phyloP scores from a whole-genome alignment of 1,140 invertebrate genomes.

The Amyelois transitella region DNA sequence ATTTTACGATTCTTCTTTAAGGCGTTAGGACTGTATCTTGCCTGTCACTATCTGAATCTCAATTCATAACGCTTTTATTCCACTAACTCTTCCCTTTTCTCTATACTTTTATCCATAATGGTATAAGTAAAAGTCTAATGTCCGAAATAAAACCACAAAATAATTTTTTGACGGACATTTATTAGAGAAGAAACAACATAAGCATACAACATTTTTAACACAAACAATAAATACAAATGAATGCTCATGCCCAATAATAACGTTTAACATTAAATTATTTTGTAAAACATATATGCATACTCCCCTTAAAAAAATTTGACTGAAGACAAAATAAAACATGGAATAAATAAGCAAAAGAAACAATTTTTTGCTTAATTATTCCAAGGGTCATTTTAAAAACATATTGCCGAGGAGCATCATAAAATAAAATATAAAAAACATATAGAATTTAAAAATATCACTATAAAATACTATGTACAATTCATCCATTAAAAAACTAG shows the following conservation, averaged over 20 bases:
- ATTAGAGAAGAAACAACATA: not conserved
- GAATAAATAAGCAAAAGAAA: not conserved
- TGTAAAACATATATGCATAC: not conserved
- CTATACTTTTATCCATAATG: too few relatives aligned
- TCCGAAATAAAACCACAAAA: not conserved
- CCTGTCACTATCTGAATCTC: too few relatives aligned
- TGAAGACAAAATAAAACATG: not conserved
- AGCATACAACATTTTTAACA: not conserved
- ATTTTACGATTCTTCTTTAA: too few relatives aligned
- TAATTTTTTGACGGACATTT: not conserved
- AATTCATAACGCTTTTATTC: too few relatives aligned
- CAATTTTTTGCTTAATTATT: too few relatives aligned
- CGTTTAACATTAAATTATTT: not conserved
- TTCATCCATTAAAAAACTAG: not conserved
- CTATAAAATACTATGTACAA: not conserved
- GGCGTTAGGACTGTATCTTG: too few relatives aligned
- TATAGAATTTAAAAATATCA: not conserved
- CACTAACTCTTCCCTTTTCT: too few relatives aligned
- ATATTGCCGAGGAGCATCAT: not conserved
- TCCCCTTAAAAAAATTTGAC: not conserved
- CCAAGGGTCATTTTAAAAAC: not conserved
- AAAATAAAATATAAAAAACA: not conserved
- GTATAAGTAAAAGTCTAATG: too few relatives aligned
- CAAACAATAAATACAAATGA: not conserved
- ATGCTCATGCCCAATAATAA: not conserved